Conservation (phyloP, 2,797 vertebrate genomes). For the Notoglanidium macrostoma region DNA sequence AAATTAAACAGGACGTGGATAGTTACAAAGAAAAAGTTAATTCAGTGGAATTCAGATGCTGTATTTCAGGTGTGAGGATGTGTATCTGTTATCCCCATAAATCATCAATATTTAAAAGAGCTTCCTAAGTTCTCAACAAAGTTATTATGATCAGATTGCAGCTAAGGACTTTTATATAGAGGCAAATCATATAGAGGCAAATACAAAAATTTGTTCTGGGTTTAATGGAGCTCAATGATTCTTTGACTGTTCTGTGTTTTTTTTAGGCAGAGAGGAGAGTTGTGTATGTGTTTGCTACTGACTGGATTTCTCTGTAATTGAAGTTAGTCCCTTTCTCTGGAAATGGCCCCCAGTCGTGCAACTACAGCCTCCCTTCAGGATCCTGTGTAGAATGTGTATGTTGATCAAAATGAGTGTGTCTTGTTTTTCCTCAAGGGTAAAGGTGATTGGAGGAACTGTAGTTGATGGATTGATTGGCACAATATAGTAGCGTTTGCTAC, state of each 20-base stretch:
- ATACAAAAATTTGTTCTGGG: background rate
- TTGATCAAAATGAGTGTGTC: constrained; percentile 3
- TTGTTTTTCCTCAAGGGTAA: background rate
- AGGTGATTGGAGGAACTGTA: background rate
- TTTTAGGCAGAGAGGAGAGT: constrained; percentile 7
- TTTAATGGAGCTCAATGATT: background rate
- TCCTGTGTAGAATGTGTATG: constrained; percentile 49
- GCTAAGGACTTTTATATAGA: background rate
- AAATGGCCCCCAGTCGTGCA: background rate
- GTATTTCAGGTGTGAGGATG: background rate
- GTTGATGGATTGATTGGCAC: background rate
- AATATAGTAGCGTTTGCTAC: background rate
- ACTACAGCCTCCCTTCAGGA: constrained; percentile 8
- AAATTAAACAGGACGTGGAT: background rate
- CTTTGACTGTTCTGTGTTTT: background rate
- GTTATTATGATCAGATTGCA: background rate
- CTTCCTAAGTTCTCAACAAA: background rate
- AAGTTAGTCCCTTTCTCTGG: constrained; percentile 51
- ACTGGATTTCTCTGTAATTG: constrained; percentile 60
- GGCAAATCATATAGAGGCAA: background rate
- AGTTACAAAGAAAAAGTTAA: background rate
- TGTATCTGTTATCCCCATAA: background rate
- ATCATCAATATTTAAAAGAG: background rate
- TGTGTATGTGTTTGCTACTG: constrained; percentile 49
- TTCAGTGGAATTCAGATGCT: background rate